Conservation (phyloP, 2,113 vertebrate species). For the Nothoprocta perdicaria region DNA sequence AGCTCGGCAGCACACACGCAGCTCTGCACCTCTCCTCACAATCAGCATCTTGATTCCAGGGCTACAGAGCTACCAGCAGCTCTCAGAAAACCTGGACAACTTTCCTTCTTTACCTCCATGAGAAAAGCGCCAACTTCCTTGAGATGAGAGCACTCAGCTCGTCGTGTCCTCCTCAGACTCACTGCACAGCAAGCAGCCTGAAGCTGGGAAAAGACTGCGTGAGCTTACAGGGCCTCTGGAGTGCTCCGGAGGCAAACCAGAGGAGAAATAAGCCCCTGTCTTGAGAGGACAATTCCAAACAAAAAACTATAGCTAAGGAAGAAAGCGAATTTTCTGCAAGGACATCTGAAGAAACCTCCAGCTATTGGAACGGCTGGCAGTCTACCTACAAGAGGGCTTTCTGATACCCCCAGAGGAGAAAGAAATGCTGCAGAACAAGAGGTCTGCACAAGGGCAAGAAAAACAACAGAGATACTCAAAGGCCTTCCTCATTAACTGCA, state of each 20-base stretch:
- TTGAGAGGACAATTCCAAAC: neutral
- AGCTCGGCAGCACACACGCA: neutral
- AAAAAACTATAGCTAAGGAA: neutral
- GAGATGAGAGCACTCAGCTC: neutral
- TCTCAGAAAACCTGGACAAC: neutral
- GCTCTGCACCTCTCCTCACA: accelerated
- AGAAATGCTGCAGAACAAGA: neutral
- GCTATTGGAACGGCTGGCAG: neutral
- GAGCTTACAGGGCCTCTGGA: neutral
- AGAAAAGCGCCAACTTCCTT: neutral
- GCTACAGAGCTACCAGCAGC: neutral
- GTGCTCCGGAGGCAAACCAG: neutral
- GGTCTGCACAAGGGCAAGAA: neutral
- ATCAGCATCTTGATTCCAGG: neutral
- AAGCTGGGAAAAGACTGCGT: neutral
- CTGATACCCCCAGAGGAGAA: neutral
- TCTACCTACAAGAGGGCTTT: neutral
- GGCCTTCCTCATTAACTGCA: neutral
- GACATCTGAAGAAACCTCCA: neutral
- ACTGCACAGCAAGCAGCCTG: neutral
- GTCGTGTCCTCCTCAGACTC: neutral
- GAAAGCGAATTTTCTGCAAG: neutral
- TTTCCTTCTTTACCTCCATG: neutral
- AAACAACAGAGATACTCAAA: neutral
- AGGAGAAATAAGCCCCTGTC: neutral